Base-by-base conservation (phyloP, 1,140 invertebrate genomes). In the Glossosoma conforme region DNA sequence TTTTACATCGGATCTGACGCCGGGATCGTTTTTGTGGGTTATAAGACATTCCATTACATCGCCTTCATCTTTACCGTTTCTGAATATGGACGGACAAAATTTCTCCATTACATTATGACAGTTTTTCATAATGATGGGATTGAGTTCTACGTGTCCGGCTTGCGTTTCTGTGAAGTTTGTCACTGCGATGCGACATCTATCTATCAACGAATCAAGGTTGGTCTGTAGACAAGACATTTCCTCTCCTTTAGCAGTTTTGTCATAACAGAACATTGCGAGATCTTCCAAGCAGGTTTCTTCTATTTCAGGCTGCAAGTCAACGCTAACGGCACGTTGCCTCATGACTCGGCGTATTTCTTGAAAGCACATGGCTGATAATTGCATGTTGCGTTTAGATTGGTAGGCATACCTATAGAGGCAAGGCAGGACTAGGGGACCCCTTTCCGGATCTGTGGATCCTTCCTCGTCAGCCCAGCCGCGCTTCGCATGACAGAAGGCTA, bases 1-100 rank as follows among this genome's bases (percentile, higher is more conserved):
- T 68, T 96, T 93, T 3, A 80, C 75, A 65, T 88, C 83, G 17
- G 80, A 74, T 56, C 81, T 80, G 41, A 87, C 70, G 63, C 85
- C 76, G 44, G 83, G 78, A 60, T 93, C 85, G 69, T 94, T 92
- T 76, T 98, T 98, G 62, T 95, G 85, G 46, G 84, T 75, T 46
- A 98, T 91, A 2, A 99, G 75, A 71, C 96, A 99, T 35, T 95
- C 88, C 82, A 98, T 88, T 53, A 97, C 82, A 58, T 95, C 84
- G 54, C 85, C 85, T 64, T 90, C 83, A 58, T 90, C 85, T 61
- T 81, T 83, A 52, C 81, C 82, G 57, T 77, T 79, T 61, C 85
- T 84, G 1, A 83, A 58, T 59, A 83, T 76, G 25, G 79, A 74
- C 35, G 81, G 77, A 67, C 93, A 97, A 58, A 93, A 78, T 58